Evolutionary conservation across 1,140 invertebrate genomes (phyloP), one percentile per base, ranked within the genome.

Genomic region (Drosophila parvula): DNA sequence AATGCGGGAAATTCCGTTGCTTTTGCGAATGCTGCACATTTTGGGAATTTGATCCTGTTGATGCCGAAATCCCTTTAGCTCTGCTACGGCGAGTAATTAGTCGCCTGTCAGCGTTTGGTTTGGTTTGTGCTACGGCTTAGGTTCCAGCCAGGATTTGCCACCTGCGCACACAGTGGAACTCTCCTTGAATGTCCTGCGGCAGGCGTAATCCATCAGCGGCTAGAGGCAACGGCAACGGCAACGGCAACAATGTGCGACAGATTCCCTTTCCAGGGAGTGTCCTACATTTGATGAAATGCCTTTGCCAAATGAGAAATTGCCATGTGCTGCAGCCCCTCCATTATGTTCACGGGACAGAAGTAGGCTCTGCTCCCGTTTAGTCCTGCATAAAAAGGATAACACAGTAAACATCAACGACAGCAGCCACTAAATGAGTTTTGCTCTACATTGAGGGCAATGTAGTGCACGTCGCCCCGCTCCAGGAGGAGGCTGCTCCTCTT

Each of bases 391-490:
- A 71, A 73, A 12, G 69, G 53, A 73, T 73, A 71, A 59, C 68
- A 71, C 67, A 71, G 69, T 71, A 73, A 73, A 59, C 67, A 71
- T 45, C 67, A 68, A 34, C 43, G 27, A 18, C 62, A 69, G 65
- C 62, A 69, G 68, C 68, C 41, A 73, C 67, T 73, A 73, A 73
- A 71, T 71, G 69, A 73, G 69, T 59, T 73, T 73, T 50, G 67
- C 69, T 71, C 69, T 71, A 59, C 69, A 73, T 73, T 73, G 69
- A 73, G 40, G 68, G n/a, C 40, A 64, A 64, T 70, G 50, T 64
- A 61, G 56, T 34, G 30, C 32, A 53, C 30, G 30, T 14, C 34
- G 16, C 48, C 12, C 40, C 30, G 34, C 50, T 64, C 41, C 59
- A 44, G 38, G 38, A 44, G 56, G 56, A 28, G 12, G 30, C 44